Evolutionary conservation across 2,888 invertebrate genomes (phyloP).

Genomic region (Mystacides longicornis): DNA sequence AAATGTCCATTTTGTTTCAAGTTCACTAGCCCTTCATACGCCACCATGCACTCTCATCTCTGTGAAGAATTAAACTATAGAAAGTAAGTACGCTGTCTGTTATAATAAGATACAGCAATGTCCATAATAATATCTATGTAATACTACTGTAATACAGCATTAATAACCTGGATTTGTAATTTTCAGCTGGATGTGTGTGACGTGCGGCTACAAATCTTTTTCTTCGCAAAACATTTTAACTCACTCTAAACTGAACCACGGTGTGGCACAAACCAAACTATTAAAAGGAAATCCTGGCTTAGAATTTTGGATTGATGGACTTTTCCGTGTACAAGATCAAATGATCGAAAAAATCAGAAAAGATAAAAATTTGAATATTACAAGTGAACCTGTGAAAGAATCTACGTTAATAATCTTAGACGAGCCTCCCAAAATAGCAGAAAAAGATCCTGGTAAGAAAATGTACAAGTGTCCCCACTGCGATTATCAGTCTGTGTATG

Average conservation of each 20-base stretch:
- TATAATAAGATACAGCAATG: too few relatives aligned
- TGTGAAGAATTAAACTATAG: slow-evolving; percentile 60
- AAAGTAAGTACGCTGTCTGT: slow-evolving; percentile 54
- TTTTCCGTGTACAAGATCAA: slow-evolving; percentile 8
- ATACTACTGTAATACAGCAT: slow-evolving; percentile 11
- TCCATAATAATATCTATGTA: too few relatives aligned
- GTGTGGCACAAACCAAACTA: slow-evolving; percentile 35
- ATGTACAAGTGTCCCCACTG: slow-evolving; percentile 38
- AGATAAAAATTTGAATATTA: not conserved
- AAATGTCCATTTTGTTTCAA: slow-evolving; percentile 56
- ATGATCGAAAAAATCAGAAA: not conserved
- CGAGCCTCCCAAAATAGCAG: slow-evolving; percentile 32
- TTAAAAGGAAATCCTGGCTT: slow-evolving; percentile 40
- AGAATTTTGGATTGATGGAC: slow-evolving; percentile 47
- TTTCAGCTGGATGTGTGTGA: slow-evolving; percentile 51
- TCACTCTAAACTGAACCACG: slow-evolving; percentile 47
- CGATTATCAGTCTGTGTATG: slow-evolving; percentile 27
- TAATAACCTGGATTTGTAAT: slow-evolving; percentile 14
- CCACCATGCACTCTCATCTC: slow-evolving; percentile 59
- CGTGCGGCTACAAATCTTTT: slow-evolving; percentile 52
- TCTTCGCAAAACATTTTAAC: slow-evolving; percentile 47
- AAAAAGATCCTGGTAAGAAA: slow-evolving; percentile 34
- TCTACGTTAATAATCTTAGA: slow-evolving; percentile 25
- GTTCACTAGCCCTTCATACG: slow-evolving; percentile 49
- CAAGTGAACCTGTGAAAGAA: not conserved